phyloP scores from a whole-genome alignment of 2,113 vertebrate species.

The Cephalopholis sonnerati region DNA sequence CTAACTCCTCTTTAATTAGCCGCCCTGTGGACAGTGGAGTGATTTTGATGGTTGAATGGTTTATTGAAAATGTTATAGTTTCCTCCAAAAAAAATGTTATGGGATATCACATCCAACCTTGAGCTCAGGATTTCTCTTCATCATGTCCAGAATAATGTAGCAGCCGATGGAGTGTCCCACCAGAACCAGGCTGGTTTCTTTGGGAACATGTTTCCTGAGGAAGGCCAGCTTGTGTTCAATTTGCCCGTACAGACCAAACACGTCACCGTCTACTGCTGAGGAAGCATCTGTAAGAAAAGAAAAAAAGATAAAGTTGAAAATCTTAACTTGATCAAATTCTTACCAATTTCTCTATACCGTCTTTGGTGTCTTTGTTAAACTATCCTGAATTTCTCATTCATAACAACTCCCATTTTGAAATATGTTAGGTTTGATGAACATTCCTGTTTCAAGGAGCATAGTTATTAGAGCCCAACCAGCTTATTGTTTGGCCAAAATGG shows the following conservation, averaged over 20 bases:
- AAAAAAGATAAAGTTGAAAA: neutral
- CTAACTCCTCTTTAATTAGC: no score
- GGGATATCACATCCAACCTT: constrained; percentile 78
- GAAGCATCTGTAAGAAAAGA: constrained; percentile 79
- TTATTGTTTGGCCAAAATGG: no score
- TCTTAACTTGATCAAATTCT: neutral
- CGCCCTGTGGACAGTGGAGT: neutral
- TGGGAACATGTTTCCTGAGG: constrained; percentile 88
- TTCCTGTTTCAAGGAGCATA: neutral
- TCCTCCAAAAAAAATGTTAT: no score
- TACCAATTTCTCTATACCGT: neutral
- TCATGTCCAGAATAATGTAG: constrained; percentile 92
- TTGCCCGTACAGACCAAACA: constrained; percentile 94
- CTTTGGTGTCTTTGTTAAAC: neutral
- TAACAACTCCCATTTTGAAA: neutral
- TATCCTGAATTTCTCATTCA: neutral
- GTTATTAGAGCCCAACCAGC: no score
- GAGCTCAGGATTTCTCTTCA: constrained; percentile 89
- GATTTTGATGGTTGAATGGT: neutral
- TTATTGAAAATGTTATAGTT: neutral
- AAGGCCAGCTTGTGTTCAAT: constrained; percentile 94
- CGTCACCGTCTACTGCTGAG: constrained; percentile 82
- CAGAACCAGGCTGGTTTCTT: constrained; percentile 88
- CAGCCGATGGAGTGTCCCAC: constrained; percentile 95
- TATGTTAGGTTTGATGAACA: neutral